Base-by-base conservation (phyloP, 2,113 vertebrate species). In the Sylvilagus bachmani region DNA sequence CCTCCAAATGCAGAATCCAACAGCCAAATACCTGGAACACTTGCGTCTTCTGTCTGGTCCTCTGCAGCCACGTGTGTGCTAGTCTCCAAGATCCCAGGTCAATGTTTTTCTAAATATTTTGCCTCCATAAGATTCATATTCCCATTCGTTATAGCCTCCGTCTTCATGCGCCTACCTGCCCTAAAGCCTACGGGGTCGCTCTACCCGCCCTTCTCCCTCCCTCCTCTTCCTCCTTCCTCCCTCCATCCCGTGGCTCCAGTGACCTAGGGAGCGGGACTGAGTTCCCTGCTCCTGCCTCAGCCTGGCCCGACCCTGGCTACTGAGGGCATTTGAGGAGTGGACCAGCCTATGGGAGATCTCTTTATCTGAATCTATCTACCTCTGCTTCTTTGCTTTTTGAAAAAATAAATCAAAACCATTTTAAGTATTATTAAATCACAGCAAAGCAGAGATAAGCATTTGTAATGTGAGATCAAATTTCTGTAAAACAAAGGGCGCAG, bases 161-260 rank as follows among this genome's bases (percentile, higher is more conserved):
- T 5, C 12, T 2, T 21, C 10, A 11, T 22, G 31, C 8, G 33
- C 0, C 17, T 19, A 5, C 31, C n/a, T 13, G 67, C 10, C n/a
- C 79, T 25, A n/a, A 31, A 44, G 38, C 12, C 61, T 67, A 2
- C 1, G 6, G 19, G 2, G 0, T 17, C 1, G 9, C 36, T 27
- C 0, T 2, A 1, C 36, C 21, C 8, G 31, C 13, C 6, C 29
- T 64, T 17, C 1, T 64, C 6, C 0, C n/a, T 31, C 17, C 14
- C 25, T 19, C 7, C 0, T 1, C 19, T 10, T 5, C 9, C 12
- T 10, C 12, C 51, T 61, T 3, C 9, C 29, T 21, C 4, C 0
- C 9, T 6, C 44, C 44, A 6, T 44, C 44, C 44, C 7, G 44
- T 44, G 44, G 44, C 44, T 44, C 7, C 44, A 44, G 44, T 44